Percentiles rank a stretch among this genome's conserved stretches.
phyloP scores from a whole-genome alignment of 2,888 invertebrate species.

The Euzetes globulus region DNA sequence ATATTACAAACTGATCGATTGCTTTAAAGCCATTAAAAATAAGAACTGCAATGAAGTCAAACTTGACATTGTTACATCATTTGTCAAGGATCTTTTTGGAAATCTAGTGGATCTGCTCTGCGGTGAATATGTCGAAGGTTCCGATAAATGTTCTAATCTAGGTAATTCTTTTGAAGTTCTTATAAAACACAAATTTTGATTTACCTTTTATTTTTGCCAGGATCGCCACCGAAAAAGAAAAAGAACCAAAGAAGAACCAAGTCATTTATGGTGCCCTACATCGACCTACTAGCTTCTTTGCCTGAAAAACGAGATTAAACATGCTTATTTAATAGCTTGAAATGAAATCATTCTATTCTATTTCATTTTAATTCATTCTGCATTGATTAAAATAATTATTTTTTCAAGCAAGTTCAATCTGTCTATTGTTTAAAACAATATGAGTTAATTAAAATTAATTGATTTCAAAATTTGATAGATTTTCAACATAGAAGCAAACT shows the following conservation, averaged over 20 bases:
- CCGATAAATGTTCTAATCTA: neutral
- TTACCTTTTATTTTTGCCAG: neutral
- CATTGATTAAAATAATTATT: too few relatives aligned
- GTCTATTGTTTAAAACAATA: too few relatives aligned
- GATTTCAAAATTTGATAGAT: too few relatives aligned
- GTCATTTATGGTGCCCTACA: slow-evolving; percentile 1
- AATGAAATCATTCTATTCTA: too few relatives aligned
- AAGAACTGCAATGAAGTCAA: neutral
- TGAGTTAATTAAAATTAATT: too few relatives aligned
- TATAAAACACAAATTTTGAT: neutral
- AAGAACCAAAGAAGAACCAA: neutral
- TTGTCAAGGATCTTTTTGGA: neutral
- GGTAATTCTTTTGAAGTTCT: neutral
- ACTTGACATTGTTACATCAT: neutral
- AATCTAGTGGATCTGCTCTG: neutral
- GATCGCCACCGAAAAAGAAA: neutral
- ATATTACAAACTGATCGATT: neutral
- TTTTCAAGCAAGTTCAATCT: too few relatives aligned
- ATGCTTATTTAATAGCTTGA: too few relatives aligned
- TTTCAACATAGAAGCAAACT: too few relatives aligned
- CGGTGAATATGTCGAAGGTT: neutral
- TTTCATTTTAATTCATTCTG: too few relatives aligned
- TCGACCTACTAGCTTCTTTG: too few relatives aligned
- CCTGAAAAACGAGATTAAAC: too few relatives aligned
- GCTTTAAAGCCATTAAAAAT: neutral